Percentiles rank a stretch among this genome's conserved stretches.
Evolutionary conservation across 1,140 invertebrate species (phyloP).

Genomic region (Aphis gossypii): DNA sequence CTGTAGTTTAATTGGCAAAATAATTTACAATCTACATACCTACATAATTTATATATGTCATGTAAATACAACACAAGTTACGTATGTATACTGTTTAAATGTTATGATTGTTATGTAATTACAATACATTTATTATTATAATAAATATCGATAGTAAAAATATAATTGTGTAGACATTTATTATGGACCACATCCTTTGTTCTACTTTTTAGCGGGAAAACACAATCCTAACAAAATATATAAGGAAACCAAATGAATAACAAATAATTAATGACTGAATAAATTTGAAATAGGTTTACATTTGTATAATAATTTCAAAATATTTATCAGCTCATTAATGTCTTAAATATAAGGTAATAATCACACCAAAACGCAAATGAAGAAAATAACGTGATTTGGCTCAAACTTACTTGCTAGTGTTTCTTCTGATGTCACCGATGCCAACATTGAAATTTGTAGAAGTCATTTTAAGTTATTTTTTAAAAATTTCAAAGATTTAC

Average conservation of each 20-base stretch:
- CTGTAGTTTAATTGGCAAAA: background rate
- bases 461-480: conserved; percentile 58
- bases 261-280: background rate
- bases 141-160: background rate
- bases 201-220: conserved; percentile 52
- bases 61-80: background rate
- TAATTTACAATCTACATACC: background rate
- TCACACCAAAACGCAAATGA: background rate
- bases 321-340: background rate
- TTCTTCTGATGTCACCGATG: conserved; percentile 48
- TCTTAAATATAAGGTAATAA: background rate
- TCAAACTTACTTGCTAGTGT: conserved; percentile 60
- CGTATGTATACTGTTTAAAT: background rate
- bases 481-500: background rate
- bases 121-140: background rate
- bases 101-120: background rate
- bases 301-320: background rate
- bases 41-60: background rate
- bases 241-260: background rate
- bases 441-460: conserved; percentile 60
- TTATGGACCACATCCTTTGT: background rate
- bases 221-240: background rate
- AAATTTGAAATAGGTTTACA: background rate
- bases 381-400: conserved; percentile 12
- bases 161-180: background rate